Base-by-base conservation (phyloP, 37 sponge, comb jelly and placozoan species). In the Aphrocallistes beatrix region DNA sequence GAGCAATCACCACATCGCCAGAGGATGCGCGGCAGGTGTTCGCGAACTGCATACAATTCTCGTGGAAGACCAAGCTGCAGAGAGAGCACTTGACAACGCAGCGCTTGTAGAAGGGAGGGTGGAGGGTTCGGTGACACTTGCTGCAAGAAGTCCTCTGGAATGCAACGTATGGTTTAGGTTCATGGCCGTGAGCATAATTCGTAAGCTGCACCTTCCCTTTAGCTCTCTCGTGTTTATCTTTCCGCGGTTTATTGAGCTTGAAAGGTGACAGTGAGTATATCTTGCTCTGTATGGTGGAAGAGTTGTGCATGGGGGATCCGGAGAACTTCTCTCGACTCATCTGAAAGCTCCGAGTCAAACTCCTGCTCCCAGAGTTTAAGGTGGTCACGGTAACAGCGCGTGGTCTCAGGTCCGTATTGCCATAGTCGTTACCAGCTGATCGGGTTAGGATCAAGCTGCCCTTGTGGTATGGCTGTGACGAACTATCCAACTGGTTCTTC, bases 111-210 rank as follows among this genome's bases (percentile, higher is more conserved):
- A 60, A 60, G 25, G 75, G 75, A 19, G 75, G 75, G 34, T 60
- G 75, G 1, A 60, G 34, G 6, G n/a, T 8, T 6, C 75, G 75
- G 32, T 25, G 25, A 60, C 75, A 60, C 34, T 60, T 60, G 75
- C n/a, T 60, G 34, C 75, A 60, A 60, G 75, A 30, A 60, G n/a
- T 30, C n/a, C n/a, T 60, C 75, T 60, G 75, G 75, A 60, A 60
- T 3, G 75, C 10, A 30, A 32, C 3, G 34, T 60, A 60, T 13
- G 10, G 75, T 30, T 60, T 60, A 13, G 75, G 75, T 60, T 60
- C 75, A 60, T 60, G 75, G 8, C 75, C 75, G n/a, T 60, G 75
- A 32, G 75, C 75, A 28, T 19, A 60, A 13, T 19, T 32, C 75
- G 10, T 19, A 6, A 60, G 34, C 21, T 60, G 10, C 25, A 60